Evolutionary conservation across 1,140 invertebrate species (phyloP).

Genomic region (fruit fly (Drosophila melanogaster)): Release_6_plus_ISO1_MT NT_033779.5:15122001-15122500

Average conservation of each 20-base stretch:
- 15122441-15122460: constrained; percentile 80
- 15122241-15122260: constrained; percentile 66
- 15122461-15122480: constrained; percentile 52
- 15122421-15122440: constrained; percentile 61
- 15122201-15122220: constrained; percentile 79
- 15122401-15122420: background rate
- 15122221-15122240: constrained; percentile 79
- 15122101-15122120: constrained; percentile 70
- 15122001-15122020: constrained; percentile 4
- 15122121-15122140: constrained; percentile 77
- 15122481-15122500: constrained; percentile 78
- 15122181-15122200: constrained; percentile 60
- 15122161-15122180: constrained; percentile 81
- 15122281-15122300: no score
- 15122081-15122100: constrained; percentile 14
- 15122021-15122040: no score
- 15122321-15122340: constrained; percentile 2
- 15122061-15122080: background rate
- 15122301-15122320: no score
- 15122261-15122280: background rate
- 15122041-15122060: background rate
- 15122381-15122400: constrained; percentile 22
- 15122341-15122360: constrained; percentile 36
- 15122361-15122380: constrained; percentile 77
- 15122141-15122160: constrained; percentile 82